Base-by-base conservation (phyloP, 2,113 vertebrate species). In the Myrmophylax atrothorax region DNA sequence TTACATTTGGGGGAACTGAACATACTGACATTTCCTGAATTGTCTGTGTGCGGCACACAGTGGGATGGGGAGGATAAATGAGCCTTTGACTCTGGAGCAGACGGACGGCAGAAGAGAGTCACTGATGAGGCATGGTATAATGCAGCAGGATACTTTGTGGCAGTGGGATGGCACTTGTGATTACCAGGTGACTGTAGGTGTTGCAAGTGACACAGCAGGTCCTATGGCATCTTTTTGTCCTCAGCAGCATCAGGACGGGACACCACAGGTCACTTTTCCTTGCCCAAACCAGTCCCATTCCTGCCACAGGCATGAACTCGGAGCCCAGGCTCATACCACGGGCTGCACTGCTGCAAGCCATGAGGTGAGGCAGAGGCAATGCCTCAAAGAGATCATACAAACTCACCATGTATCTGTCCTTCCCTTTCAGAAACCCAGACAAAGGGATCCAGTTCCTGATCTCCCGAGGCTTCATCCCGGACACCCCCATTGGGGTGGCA, bases 401-500 rank as follows among this genome's bases (percentile, higher is more conserved):
- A 72, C 66, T 97, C 62, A 87, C 40, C 35, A 1, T 59, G 14
- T 60, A 12, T 89, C 47, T 88, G 56, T 72, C 42, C 87, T 93
- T 64, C 66, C 59, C 22, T 93, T 95, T 44, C 98, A 99, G 99
- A 98, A 99, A 99, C 96, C 99, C 99, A 33, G 99, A 99, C 96
- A 98, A 99, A 97, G 99, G 99, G 60, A 99, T 99, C 97, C 99
- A 99, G 98, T 99, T 99, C 98, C 98, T 99, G 95, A 99, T 99
- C 89, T 99, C 99, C 0, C 98, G 99, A 6, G 99, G 99, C 83
- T 99, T 99, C 93, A 99, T 99, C 93, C 99, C 99, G 0, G 99
- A 99, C 96, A 99, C 99, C 7, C 99, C 99, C 81, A 99, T 99
- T 1, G 99, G 99, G 17, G 99, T 99, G 92, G 99, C 99, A 76